Conservation (phyloP, 2,113 vertebrate genomes). For the Trachemys scripta region DNA sequence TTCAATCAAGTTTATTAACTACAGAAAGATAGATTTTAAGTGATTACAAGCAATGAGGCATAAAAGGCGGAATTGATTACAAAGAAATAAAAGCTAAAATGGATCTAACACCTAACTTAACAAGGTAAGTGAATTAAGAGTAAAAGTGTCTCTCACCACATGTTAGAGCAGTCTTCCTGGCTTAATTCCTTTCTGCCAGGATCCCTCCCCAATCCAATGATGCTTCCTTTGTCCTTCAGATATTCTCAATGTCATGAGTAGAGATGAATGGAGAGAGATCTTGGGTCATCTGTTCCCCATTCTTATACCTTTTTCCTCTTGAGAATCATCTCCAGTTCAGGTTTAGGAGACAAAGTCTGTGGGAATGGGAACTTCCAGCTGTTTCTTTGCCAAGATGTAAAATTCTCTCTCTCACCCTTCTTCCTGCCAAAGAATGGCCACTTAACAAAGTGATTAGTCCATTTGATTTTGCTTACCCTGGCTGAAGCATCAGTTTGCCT, state of each 20-base stretch:
- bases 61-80: not conserved
- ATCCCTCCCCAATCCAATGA: not conserved
- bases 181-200: not conserved
- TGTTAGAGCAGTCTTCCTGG: not conserved
- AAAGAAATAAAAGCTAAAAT: not conserved
- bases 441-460: not conserved
- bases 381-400: not conserved
- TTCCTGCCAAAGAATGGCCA: not conserved
- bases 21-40: not conserved
- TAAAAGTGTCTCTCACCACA: not conserved
- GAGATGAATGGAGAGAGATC: not conserved
- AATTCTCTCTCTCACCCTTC: not conserved
- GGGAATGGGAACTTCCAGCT: not conserved
- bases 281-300: not conserved
- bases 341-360: not conserved
- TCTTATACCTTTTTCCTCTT: not conserved
- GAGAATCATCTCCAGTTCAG: not conserved
- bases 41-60: not conserved
- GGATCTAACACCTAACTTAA: not conserved
- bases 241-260: not conserved
- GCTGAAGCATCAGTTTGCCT: not conserved
- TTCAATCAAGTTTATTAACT: not conserved
- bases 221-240: not conserved
- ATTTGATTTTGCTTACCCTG: not conserved
- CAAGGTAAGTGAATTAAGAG: not conserved